phyloP scores from a whole-genome alignment of 1,140 invertebrate species.

The Dinothrombium tinctorium region DNA sequence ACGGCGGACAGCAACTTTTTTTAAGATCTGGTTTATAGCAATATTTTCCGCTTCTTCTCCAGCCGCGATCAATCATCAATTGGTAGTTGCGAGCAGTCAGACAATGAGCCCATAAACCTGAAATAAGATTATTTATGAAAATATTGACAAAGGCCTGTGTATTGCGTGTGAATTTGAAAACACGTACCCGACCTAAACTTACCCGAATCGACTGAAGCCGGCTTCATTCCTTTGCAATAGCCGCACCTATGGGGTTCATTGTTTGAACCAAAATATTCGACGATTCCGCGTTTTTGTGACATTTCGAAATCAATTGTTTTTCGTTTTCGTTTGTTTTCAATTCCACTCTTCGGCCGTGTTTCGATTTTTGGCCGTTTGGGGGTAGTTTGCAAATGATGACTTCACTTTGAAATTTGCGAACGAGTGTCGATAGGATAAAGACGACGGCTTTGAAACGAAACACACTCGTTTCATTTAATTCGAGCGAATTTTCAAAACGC shows the following conservation, averaged over 20 bases:
- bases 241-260: constrained; percentile 2
- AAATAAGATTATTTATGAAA: background rate
- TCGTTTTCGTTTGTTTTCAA: too few relatives aligned
- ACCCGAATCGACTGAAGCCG: constrained; percentile 31
- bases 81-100: constrained; percentile 32
- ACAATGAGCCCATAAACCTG: constrained; percentile 3
- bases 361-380: too few relatives aligned
- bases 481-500: too few relatives aligned
- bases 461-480: too few relatives aligned
- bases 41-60: constrained; percentile 77
- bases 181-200: constrained; percentile 17
- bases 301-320: too few relatives aligned
- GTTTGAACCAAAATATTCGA: constrained; percentile 6
- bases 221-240: constrained; percentile 7
- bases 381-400: too few relatives aligned
- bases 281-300: too few relatives aligned
- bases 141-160: background rate
- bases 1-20: constrained; percentile 74
- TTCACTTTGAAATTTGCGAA: too few relatives aligned
- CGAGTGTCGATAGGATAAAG: too few relatives aligned
- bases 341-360: too few relatives aligned
- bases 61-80: constrained; percentile 75
- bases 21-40: constrained; percentile 84
- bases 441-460: too few relatives aligned
- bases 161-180: background rate